Conservation (phyloP, 2,113 vertebrate genomes). For the Proterorhinus semilunaris region DNA sequence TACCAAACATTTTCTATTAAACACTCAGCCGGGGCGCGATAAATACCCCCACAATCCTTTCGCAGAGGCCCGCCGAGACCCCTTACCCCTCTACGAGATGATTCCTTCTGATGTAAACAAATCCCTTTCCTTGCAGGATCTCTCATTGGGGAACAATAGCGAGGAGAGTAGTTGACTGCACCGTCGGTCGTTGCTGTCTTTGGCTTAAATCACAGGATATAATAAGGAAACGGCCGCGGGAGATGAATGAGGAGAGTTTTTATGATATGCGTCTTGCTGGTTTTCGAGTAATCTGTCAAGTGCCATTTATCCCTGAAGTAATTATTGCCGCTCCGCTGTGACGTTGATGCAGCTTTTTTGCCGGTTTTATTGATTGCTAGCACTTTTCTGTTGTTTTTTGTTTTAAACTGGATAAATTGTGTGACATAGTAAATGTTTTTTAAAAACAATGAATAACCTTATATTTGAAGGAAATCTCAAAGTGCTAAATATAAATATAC, state of each 20-base stretch:
- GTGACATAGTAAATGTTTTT: too few species aligned
- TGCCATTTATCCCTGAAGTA: neutral
- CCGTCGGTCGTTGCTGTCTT: conserved; percentile 5
- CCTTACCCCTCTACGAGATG: conserved; percentile 43
- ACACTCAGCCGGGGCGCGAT: conserved; percentile 55
- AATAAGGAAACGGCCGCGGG: conserved; percentile 1
- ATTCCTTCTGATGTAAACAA: conserved; percentile 63
- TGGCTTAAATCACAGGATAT: conserved; percentile 11
- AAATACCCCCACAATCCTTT: conserved; percentile 61
- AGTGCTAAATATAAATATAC: too few species aligned
- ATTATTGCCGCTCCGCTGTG: neutral
- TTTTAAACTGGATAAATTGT: neutral
- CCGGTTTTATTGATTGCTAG: neutral
- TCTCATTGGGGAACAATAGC: conserved; percentile 52
- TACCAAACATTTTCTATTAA: conserved; percentile 50
- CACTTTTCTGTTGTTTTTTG: neutral
- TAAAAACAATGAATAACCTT: too few species aligned
- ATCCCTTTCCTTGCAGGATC: conserved; percentile 47
- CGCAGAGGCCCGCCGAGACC: conserved; percentile 47
- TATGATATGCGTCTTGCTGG: neutral
- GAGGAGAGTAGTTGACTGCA: conserved; percentile 1
- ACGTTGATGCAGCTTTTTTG: neutral
- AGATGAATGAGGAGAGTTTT: conserved; percentile 2
- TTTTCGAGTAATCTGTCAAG: neutral
- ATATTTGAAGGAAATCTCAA: too few species aligned